A percentile compares a stretch with the other conserved stretches of the same genome.
Evolutionary conservation across 2,888 invertebrate species (phyloP).

Genomic region (Smittia aterrima): DNA sequence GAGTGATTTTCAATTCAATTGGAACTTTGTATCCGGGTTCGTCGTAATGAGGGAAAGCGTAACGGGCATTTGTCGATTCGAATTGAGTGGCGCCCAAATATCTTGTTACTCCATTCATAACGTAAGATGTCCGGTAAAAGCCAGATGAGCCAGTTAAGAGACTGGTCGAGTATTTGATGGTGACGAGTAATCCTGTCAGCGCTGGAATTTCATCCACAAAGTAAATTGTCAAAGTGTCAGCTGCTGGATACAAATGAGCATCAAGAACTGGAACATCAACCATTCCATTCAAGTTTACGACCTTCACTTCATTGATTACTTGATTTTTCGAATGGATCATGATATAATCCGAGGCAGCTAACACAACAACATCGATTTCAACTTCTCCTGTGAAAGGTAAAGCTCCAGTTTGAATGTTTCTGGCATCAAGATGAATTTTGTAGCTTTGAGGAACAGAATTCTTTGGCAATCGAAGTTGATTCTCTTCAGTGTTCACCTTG

Average conservation of each 20-base stretch:
- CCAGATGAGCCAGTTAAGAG: neutral
- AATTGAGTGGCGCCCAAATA: conserved; percentile 35
- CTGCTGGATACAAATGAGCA: neutral
- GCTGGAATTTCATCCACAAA: neutral
- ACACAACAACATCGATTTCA: conserved; percentile 59
- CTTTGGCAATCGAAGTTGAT: conserved; percentile 17
- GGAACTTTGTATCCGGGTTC: conserved; percentile 10
- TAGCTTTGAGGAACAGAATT: neutral
- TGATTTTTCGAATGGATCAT: conserved; percentile 25
- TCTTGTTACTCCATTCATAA: neutral
- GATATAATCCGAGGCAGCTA: conserved; percentile 43
- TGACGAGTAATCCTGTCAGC: neutral
- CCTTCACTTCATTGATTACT: neutral
- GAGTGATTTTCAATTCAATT: conserved; percentile 19
- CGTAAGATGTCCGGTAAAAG: conserved; percentile 30
- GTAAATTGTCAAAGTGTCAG: conserved; percentile 23
- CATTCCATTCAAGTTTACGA: neutral
- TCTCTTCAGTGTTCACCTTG: neutral
- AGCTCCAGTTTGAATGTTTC: conserved; percentile 19
- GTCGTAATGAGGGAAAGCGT: conserved; percentile 35
- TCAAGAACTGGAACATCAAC: neutral
- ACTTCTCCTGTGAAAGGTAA: conserved; percentile 54
- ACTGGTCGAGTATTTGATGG: conserved; percentile 15
- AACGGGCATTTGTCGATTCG: neutral
- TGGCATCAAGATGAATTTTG: conserved; percentile 24